Evolutionary conservation across 2,797 vertebrate genomes (phyloP).

Genomic region (Aldrovandia affinis): DNA sequence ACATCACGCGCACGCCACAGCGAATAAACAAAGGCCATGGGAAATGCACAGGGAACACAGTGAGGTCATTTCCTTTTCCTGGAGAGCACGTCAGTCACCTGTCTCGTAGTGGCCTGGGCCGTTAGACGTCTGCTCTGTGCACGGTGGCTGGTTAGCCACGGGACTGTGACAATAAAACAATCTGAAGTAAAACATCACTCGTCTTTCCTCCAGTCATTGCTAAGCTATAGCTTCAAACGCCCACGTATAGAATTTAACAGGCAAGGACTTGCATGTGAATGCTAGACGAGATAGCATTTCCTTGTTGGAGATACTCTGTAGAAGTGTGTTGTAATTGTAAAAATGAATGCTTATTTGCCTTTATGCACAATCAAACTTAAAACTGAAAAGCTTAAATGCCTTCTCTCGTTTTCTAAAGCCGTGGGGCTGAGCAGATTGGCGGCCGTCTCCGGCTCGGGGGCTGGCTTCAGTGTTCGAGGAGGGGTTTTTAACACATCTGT

Average conservation of each 20-base stretch:
- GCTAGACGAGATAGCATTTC: no score
- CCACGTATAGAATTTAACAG: neutral
- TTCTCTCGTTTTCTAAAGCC: no score
- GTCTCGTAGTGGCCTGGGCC: neutral
- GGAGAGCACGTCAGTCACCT: conserved; percentile 19
- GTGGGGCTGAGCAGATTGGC: neutral
- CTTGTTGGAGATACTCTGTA: no score
- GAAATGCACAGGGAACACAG: conserved; percentile 36
- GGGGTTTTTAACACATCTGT: neutral
- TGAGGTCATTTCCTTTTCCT: conserved; percentile 52
- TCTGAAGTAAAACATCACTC: neutral
- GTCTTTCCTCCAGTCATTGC: neutral
- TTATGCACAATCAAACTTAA: no score
- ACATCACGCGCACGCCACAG: conserved; percentile 35
- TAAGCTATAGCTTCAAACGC: neutral
- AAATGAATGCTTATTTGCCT: no score
- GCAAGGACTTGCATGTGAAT: neutral
- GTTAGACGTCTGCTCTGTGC: neutral
- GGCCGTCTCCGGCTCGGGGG: neutral
- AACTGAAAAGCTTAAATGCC: no score
- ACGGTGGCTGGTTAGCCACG: neutral
- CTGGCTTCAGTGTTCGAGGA: neutral
- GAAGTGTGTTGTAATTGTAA: no score
- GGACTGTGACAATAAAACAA: neutral
- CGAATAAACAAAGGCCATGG: conserved; percentile 28